Evolutionary conservation across 2,113 vertebrate genomes (phyloP).

Genomic region (Glaucidium brasilianum): DNA sequence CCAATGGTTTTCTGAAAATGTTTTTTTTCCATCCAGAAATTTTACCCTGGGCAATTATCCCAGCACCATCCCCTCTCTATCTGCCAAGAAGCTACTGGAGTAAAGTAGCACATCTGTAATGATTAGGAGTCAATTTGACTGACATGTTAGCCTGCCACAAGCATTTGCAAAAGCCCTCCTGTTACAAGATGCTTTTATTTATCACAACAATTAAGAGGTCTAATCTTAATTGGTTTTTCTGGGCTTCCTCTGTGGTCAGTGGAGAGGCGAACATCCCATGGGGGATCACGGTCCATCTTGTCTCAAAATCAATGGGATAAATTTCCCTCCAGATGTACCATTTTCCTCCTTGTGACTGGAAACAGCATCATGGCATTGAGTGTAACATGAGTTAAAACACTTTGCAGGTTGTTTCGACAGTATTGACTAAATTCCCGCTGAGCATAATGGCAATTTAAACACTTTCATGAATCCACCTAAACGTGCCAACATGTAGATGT

Average conservation of each 20-base stretch:
- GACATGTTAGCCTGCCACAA: background rate
- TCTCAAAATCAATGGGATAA: background rate
- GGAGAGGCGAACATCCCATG: background rate
- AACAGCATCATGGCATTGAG: background rate
- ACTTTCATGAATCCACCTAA: background rate
- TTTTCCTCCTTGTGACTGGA: background rate
- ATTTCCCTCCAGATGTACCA: background rate
- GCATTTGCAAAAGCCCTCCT: background rate
- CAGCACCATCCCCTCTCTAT: background rate
- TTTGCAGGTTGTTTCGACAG: background rate
- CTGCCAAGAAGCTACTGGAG: background rate
- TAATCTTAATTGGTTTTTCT: background rate
- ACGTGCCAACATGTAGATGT: background rate
- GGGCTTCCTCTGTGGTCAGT: background rate
- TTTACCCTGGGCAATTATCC: background rate
- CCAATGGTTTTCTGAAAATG: background rate
- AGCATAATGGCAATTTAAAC: background rate
- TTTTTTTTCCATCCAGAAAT: background rate
- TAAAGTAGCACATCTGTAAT: background rate
- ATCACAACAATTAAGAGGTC: background rate
- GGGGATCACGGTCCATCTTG: accelerated
- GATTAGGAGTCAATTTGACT: background rate
- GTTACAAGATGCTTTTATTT: background rate
- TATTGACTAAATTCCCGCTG: background rate
- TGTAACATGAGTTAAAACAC: background rate